A percentile compares a stretch with the other conserved stretches of the same genome.
Evolutionary conservation across 2,888 invertebrate species (phyloP).

Genomic region (Cheilosia impressa): DNA sequence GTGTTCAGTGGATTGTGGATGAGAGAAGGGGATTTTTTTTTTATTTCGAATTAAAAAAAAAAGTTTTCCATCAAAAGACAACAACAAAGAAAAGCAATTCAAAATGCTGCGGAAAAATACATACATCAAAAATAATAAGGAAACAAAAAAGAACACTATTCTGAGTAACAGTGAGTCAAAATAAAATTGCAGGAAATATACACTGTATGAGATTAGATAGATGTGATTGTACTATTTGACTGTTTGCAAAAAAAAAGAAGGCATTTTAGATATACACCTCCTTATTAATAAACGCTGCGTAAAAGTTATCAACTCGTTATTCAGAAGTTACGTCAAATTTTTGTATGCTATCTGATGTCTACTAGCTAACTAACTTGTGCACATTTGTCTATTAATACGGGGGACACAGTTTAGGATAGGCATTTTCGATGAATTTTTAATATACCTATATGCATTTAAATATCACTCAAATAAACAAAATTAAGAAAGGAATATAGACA

Average conservation of each 20-base stretch:
- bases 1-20: background rate
- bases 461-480: too few species aligned
- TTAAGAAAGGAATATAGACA: too few species aligned
- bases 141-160: slow-evolving; percentile 15
- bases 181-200: background rate
- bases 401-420: too few species aligned
- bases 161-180: slow-evolving; percentile 42
- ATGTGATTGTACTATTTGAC: background rate
- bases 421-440: too few species aligned
- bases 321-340: too few species aligned
- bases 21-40: slow-evolving; percentile 33
- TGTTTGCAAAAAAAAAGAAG: background rate
- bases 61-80: slow-evolving; percentile 49
- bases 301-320: too few species aligned
- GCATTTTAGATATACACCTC: too few species aligned
- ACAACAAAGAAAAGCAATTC: slow-evolving; percentile 66
- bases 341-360: too few species aligned
- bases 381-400: too few species aligned
- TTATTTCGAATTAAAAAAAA: slow-evolving; percentile 52
- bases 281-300: too few species aligned
- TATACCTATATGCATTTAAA: too few species aligned
- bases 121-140: background rate
- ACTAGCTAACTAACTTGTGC: too few species aligned
- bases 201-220: background rate
- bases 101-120: slow-evolving; percentile 69